These are phyloP conservation scores for Vanessa cardui DNA, from an alignment of 2,888 invertebrate genomes.

Conservation along the genomic window DNA sequence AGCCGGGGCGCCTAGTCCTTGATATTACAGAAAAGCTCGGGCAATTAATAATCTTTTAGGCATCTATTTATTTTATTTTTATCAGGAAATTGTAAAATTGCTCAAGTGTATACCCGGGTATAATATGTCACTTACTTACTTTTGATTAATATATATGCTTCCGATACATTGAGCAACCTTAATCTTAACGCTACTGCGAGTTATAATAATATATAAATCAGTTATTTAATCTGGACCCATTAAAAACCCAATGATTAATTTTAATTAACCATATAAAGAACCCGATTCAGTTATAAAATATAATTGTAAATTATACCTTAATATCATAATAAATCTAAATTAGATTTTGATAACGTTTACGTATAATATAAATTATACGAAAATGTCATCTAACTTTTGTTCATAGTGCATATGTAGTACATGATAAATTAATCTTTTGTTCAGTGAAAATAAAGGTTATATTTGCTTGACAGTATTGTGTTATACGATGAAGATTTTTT, in stretches of 20 bases:
- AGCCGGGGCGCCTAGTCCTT: too few relatives aligned
- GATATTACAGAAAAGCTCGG: too few relatives aligned
- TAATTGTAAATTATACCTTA: slow-evolving; percentile 1
- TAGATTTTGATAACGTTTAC: slow-evolving; percentile 8
- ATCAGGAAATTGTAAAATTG: too few relatives aligned
- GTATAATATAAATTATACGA: slow-evolving; percentile 13
- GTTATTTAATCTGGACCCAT: neutral
- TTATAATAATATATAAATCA: too few relatives aligned
- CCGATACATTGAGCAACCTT: too few relatives aligned
- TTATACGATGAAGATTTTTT: slow-evolving; percentile 19
- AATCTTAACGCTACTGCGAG: too few relatives aligned
- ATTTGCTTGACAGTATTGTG: neutral
- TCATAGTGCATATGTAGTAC: neutral
- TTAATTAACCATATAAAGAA: neutral
- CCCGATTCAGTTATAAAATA: neutral
- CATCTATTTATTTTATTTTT: too few relatives aligned
- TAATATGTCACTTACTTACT: too few relatives aligned
- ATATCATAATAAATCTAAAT: slow-evolving; percentile 9
- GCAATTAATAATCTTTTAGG: too few relatives aligned
- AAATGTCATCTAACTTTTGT: slow-evolving; percentile 2
- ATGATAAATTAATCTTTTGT: neutral
- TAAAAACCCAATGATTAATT: neutral
- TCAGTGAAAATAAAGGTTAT: neutral
- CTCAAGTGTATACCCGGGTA: too few relatives aligned
- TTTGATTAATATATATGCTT: too few relatives aligned